Base-by-base conservation (phyloP, 1,140 invertebrate species). In the Caenorhabditis remanei region DNA sequence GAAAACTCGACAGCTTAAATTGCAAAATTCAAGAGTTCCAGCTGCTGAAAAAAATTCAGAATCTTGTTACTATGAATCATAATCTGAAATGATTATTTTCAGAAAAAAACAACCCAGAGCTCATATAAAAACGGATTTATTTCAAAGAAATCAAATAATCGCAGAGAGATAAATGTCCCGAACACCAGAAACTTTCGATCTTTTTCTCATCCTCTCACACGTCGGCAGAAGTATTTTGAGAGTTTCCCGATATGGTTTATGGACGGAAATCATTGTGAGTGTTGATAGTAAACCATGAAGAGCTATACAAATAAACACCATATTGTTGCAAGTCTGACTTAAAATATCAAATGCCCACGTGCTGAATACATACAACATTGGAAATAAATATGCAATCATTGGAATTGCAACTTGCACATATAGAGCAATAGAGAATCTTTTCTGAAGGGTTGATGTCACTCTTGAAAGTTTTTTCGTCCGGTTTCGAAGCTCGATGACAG, bases 311-410 rank as follows among this genome's bases (percentile, higher is more conserved):
- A 71, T 71, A 71, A 71, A 71, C 65, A 71, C 65, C 11, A 71
- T 40, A 71, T 71, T 71, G 65, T 71, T 71, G 65, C 65, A 71
- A 71, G 41, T 71, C n/a, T 71, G 65, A n/a, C 65, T 71, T 43
- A 71, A 71, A 71, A 71, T 46, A 71, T 71, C 65, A 71, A 71
- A 71, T 19, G 65, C 46, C 65, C 65, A 71, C 24, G 65, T 71
- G 21, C 9, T 32, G 19, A 71, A 71, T 41, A 71, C 65, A 46
- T 71, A 71, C 8, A 71, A 24, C 65, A 71, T 71, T 43, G 65
- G 65, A 19, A 71, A 71, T 43, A 71, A 16, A 46, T 71, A 71
- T 19, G 24, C 65, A n/a, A 71, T 71, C 65, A 71, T 71, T 71
- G 65, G 65, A 11, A 71, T 71, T 8, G 65, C 40, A 2, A 71